Base-by-base conservation (phyloP, 2,113 vertebrate genomes). In the Andinoacara biseriatus region DNA sequence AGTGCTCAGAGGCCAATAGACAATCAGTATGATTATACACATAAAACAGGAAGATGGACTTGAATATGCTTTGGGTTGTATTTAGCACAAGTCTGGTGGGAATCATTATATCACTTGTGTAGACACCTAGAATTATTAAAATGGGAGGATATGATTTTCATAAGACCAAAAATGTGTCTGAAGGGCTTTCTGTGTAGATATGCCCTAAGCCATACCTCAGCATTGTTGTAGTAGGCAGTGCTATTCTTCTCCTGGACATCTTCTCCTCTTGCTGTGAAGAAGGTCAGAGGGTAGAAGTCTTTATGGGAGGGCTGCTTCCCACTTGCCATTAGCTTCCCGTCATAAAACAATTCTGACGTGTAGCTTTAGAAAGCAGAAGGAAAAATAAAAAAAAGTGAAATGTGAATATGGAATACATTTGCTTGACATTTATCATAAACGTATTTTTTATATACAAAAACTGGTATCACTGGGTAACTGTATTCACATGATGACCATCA, bases 181-280 rank as follows among this genome's bases (percentile, higher is more conserved):
- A 33, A 62, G 52, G 46, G 29, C 24, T 62, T 78, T 78, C 31
- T 13, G 10, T 40, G 65, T 10, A 43, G n/a, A 54, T 11, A 9
- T 72, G 22, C 5, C 4, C 5, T 0, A 10, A n/a, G 1, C 7
- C 54, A 11, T 82, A 99, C 98, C 98, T 99, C 98, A 75, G 98
- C 98, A 35, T 99, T 99, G 93, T 99, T 99, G 96, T 99, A 99
- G 95, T 99, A 99, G 77, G 98, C 98, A 57, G 98, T 99, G 94
- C 98, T 99, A 5, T 99, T 99, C 94, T 99, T 99, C 92, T 99
- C 98, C 91, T 99, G 98, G 6, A 99, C 98, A 84, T 99, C 98
- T 94, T 99, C 98, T 86, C 98, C 98, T 84, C 98, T 96, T 69
- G 98, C 98, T 78, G 98, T 99, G 94, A 99, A 99, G 95, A 99